Evolutionary conservation across 2,113 vertebrate species (phyloP).

Genomic region (Daphoenositta chrysoptera): DNA sequence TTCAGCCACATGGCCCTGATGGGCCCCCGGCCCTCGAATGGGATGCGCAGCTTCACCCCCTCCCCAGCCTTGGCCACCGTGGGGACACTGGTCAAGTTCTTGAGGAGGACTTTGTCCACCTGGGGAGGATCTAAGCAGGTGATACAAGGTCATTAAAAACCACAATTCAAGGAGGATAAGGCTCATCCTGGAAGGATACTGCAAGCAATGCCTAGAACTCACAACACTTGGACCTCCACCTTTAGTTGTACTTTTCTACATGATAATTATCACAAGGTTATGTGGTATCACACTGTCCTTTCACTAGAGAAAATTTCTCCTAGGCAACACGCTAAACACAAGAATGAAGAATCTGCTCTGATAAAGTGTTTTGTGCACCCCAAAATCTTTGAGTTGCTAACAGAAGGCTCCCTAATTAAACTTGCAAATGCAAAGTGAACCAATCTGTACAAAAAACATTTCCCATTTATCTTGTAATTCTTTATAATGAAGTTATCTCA

Average conservation of each 20-base stretch:
- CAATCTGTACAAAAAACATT: background rate
- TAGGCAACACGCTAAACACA: background rate
- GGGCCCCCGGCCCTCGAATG: conserved; percentile 80
- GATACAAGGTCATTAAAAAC: background rate
- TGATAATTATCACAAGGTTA: background rate
- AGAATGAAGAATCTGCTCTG: background rate
- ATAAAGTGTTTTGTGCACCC: background rate
- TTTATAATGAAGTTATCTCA: background rate
- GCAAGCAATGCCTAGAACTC: background rate
- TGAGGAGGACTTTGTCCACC: conserved; percentile 73
- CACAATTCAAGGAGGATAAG: background rate
- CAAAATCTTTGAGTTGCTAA: background rate
- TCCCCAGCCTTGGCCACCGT: conserved; percentile 78
- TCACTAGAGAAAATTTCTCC: background rate
- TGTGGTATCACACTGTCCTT: background rate
- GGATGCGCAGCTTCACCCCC: conserved; percentile 72
- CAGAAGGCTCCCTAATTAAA: background rate
- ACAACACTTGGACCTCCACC: background rate
- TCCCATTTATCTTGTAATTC: background rate
- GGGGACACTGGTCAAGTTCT: conserved; percentile 74
- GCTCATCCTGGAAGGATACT: background rate
- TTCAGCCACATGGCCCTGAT: conserved; percentile 81
- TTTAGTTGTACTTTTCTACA: background rate
- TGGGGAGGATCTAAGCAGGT: conserved; percentile 79
- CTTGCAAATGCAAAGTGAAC: background rate